A percentile compares a stretch with the other conserved stretches of the same genome.
Conservation (phyloP, 2,888 invertebrate species). For the Sinodicranocentrus sp. region DNA sequence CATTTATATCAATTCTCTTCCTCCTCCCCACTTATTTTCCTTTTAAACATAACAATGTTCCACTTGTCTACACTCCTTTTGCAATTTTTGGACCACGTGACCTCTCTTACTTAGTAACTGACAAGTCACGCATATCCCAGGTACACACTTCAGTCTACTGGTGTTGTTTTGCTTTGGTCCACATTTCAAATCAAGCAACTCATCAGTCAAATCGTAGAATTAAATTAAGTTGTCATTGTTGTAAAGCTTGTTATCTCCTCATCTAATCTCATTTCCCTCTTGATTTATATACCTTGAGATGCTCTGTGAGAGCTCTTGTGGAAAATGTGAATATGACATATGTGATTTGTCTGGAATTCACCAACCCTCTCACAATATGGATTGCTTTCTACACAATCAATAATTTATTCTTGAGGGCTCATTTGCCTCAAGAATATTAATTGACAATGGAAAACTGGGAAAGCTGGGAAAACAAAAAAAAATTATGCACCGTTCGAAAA, state of each 20-base stretch:
- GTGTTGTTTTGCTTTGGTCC: neutral
- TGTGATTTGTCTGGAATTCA: neutral
- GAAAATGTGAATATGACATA: conserved; percentile 22
- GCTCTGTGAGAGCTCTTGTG: too few species aligned
- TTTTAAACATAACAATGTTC: too few species aligned
- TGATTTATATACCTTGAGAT: conserved; percentile 43
- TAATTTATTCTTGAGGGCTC: conserved; percentile 22
- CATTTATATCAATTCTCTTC: too few species aligned
- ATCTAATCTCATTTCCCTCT: conserved; percentile 38
- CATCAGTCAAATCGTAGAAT: conserved; percentile 49
- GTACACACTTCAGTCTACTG: too few species aligned
- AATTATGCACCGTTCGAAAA: too few species aligned
- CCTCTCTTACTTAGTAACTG: too few species aligned
- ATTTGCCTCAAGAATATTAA: conserved; percentile 48
- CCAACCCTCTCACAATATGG: neutral
- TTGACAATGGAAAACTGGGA: conserved; percentile 10
- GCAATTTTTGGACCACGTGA: too few species aligned
- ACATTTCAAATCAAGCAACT: conserved; percentile 37
- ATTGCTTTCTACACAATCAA: conserved; percentile 4
- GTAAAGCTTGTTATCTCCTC: conserved; percentile 17
- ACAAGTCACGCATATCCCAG: conserved; percentile 12
- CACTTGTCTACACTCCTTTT: too few species aligned
- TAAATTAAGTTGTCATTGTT: conserved; percentile 59
- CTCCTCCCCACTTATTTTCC: too few species aligned
- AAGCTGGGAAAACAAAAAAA: neutral